Evolutionary conservation across 2,113 vertebrate genomes (phyloP), one percentile per base, ranked within the genome.

Genomic region (Telmatochromis sp.): DNA sequence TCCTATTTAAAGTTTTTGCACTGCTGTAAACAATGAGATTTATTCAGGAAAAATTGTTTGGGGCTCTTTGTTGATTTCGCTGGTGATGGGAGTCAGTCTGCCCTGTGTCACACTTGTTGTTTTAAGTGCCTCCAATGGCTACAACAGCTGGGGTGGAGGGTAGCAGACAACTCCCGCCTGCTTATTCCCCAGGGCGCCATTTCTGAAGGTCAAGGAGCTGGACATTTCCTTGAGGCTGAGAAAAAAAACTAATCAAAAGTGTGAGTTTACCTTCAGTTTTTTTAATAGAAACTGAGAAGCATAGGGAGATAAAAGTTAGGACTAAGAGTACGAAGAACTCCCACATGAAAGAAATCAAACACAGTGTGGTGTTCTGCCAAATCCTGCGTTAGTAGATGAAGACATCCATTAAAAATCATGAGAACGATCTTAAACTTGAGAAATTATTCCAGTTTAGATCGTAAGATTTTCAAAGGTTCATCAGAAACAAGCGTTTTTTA

Each of bases 121-220:
- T 95, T 88, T 82, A 90, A 94, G 90, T 90, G 89, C 75, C 89
- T 89, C 57, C 73, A 90, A 93, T 90, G 85, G 89, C 9, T 89
- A 80, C 73, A 88, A 89, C 93, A 95, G 92, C 92, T 94, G 93
- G 87, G 70, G 21, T 53, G 84, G 35, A 19, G 63, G 63, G 60
- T 37, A 13, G 60, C 60, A 68, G 19, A 70, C 15, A 73, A 82
- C 89, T 85, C 70, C 60, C 85, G 60, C 80, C 87, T 33, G 63
- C 45, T 87, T 85, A 81, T 88, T 93, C 93, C 88, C 92, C 47
- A 21, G 78, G 4, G 89, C n/a, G 21, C 78, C 40, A 51, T 92
- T 91, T 85, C 49, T 65, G 28, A 85, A 90, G 70, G 89, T 93
- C 90, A 94, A 81, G 85, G 85, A 81, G 81, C 84, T 86, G 83